Base-by-base conservation (phyloP, 1,140 invertebrate genomes). In the Plectus sambesii region DNA sequence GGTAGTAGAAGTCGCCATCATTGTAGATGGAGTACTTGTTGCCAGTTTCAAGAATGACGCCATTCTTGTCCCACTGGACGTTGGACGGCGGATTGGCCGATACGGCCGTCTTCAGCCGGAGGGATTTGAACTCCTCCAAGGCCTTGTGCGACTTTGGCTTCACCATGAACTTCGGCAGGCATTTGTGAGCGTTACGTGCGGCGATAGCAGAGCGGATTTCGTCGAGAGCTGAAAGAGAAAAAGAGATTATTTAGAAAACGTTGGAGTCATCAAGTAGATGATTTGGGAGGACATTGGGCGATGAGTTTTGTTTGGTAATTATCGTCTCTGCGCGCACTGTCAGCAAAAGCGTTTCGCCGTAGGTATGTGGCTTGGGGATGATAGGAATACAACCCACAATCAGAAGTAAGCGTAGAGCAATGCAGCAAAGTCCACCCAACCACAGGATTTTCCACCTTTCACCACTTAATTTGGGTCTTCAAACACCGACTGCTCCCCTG, bases 1-100 rank as follows among this genome's bases (percentile, higher is more conserved):
- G 43, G 49, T 64, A 66, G 44, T 55, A 69, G 39, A 66, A 66
- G 40, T 66, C 66, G 25, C 64, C 64, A 26, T 66, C 66, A 20
- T 68, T 63, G 42, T 62, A 68, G 29, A 66, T 68, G 6, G 60
- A 63, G 47, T 59, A 66, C 42, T 66, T 66, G 53, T 64, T 66
- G 36, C 64, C 64, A 29, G 62, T 69, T 51, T 68, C 64, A 17
- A 66, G 45, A 37, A 69, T 56, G 27, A 66, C 53, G 17, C 64
- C 66, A 47, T 66, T 60, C 41, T 53, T 60, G 46, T 66, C 63
- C 53, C 63, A 66, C 27, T 45, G 45, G 29, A 66, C 63, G 39
- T 53, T 45, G 3, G 62, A 38, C 26, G 43, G 39, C 24, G 64
- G 64, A 45, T 69, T 63, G 2, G 55, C 64, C 43, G 53, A 58